Percentiles rank a stretch among this genome's conserved stretches.
phyloP scores from a whole-genome alignment of 2,888 invertebrate species.

The Marronus borbonicus region DNA sequence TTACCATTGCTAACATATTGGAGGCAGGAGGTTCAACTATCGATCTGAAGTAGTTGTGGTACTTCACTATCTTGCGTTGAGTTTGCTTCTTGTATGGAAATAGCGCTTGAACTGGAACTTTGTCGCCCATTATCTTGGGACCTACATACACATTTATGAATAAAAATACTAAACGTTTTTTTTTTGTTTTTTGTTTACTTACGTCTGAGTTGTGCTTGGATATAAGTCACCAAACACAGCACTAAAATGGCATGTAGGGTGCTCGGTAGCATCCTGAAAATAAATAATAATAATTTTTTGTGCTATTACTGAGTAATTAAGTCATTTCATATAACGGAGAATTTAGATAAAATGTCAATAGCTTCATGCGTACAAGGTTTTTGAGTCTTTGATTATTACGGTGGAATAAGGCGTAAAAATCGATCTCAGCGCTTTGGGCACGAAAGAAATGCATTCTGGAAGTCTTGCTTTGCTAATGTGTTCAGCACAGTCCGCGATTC shows the following conservation, averaged over 20 bases:
- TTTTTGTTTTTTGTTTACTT: neutral
- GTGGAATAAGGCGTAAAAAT: no score
- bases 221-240: neutral
- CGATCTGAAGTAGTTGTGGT: slow-evolving; percentile 84
- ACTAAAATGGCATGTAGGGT: slow-evolving; percentile 1
- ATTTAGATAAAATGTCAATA: no score
- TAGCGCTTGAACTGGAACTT: slow-evolving; percentile 73
- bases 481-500: no score
- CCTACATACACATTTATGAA: slow-evolving; percentile 64
- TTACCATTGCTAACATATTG: slow-evolving; percentile 88
- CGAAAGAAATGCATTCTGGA: no score
- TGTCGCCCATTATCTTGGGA: slow-evolving; percentile 75
- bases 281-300: neutral
- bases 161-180: neutral
- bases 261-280: slow-evolving; percentile 22
- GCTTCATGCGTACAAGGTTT: no score
- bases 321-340: no score
- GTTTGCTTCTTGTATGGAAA: slow-evolving; percentile 75
- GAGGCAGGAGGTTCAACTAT: slow-evolving; percentile 82
- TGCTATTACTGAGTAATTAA: no score
- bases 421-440: no score
- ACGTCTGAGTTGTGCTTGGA: slow-evolving; percentile 37
- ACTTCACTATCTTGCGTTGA: slow-evolving; percentile 81
- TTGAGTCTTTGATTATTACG: no score
- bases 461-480: no score